A percentile compares a stretch with the other conserved stretches of the same genome.
Conservation (phyloP, 2,888 invertebrate species). For the Rotaria magnacalcarata region DNA sequence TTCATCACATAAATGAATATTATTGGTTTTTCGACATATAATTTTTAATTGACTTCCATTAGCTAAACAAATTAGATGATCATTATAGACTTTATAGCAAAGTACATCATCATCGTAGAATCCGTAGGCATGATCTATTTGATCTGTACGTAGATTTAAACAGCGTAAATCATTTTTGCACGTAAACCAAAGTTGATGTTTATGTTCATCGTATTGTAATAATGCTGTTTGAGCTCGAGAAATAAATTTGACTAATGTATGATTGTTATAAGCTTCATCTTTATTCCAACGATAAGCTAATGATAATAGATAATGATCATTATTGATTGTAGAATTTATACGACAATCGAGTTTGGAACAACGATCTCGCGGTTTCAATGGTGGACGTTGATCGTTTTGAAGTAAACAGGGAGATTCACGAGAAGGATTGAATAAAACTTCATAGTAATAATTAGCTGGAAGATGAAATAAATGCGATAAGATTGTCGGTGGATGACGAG, state of each 20-base stretch:
- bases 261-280: not conserved
- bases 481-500: not conserved
- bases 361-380: not conserved
- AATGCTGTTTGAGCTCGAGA: not conserved
- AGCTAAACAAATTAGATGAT: not conserved
- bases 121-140: not conserved
- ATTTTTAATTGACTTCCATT: not conserved
- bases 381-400: not conserved
- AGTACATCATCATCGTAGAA: not conserved
- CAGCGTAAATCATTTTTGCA: not conserved
- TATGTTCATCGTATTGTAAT: constrained; percentile 8
- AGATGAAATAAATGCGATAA: not conserved
- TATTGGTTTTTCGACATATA: not conserved
- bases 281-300: not conserved
- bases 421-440: not conserved
- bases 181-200: not conserved
- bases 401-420: not conserved
- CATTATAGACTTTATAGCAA: not conserved
- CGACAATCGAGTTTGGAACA: not conserved
- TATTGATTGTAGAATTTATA: not conserved
- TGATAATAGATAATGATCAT: not conserved
- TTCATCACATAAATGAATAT: not conserved
- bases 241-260: not conserved
- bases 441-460: not conserved
- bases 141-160: not conserved